Base-by-base conservation (phyloP, 2,797 vertebrate genomes). In the Sebastes variabilis region DNA sequence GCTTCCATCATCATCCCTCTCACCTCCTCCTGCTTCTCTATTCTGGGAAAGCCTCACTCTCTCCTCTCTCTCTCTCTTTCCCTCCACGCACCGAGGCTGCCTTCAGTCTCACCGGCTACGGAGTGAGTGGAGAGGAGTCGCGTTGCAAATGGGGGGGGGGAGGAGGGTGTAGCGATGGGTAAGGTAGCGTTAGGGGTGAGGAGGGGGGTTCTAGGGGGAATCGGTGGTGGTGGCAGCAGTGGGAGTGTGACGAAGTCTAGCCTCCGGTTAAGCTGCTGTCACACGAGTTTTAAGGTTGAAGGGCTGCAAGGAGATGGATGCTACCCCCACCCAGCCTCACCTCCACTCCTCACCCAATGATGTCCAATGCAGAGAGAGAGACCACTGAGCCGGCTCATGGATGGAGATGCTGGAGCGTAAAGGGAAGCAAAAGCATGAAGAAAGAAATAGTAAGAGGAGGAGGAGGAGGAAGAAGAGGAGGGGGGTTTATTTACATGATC, bases 1-100 rank as follows among this genome's bases (percentile, higher is more conserved):
- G 94, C 95, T 84, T 96, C 94, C 93, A 94, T 96, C 88, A 91
- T 94, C 83, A 78, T 90, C 87, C 87, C 88, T 86, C 87, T 84
- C 88, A 60, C 87, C 90, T 89, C 85, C 91, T 92, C 76, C 91
- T 91, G 84, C 87, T 91, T 77, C 80, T 89, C 85, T 90, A 73
- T 77, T 87, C 87, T 88, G 85, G 81, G 88, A 86, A 90, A 90
- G 70, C 87, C 87, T 87, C 82, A 3, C 86, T 74, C 84, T 32
- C 75, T 58, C 83, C 67, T 66, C 75, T 67, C 72, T 55, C 72
- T 55, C 77, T 54, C 61, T 54, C 22, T 59, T 59, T 11, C 22
- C 22, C 83, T 72, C 81, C 79, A 76, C 84, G 49, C 89, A 81
- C 79, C 5, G 69, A 87, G 66, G 79, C 86, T 91, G 87, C 87